Evolutionary conservation across 2,888 invertebrate species (phyloP), one percentile per base, ranked within the genome.

Genomic region (Cybosia mesomella): DNA sequence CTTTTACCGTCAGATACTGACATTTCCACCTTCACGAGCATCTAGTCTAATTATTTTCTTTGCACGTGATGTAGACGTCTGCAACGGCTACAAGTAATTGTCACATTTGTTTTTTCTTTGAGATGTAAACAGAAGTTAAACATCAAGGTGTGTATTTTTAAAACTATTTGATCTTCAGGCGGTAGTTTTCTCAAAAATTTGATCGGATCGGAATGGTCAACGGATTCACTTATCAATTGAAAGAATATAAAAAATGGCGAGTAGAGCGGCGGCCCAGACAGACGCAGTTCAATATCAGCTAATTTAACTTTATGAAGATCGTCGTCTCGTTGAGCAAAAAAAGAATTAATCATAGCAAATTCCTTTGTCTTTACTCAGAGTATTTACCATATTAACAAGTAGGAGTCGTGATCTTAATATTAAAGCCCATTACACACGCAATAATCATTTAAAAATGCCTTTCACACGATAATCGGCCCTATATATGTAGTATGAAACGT

Each of bases 401-500:
- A 7, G 60, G 8, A 24, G 24, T 4, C n/a, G 8, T 61, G 71
- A 58, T 75, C 71, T 70, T 75, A 79, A 80, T 80, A 80, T 79
- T 71, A 77, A 77, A 77, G 70, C 60, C 68, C 65, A 76, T 79
- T 81, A 74, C 75, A 70, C 80, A 81, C 77, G 77, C 79, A 71
- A 80, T 74, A 75, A 70, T 78, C 67, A 76, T 82, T 84, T 80
- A 76, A 83, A 80, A 80, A 80, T 80, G 75, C 73, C 75, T 85
- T 82, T 76, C 78, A 75, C 77, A 81, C 78, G 73, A 80, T 82
- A 83, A 76, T 80, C 73, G 75, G 82, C 77, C 81, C 73, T 74
- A 80, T 77, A 84, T 80, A n/a, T n/a, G n/a, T n/a, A 81, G 76
- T 82, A 82, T 80, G 79, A 83, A 83, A 82, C 78, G 77, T 82